Percentiles rank a stretch among this genome's conserved stretches.
Conservation (phyloP, 1,140 invertebrate genomes). For the Eurosta solidaginis region DNA sequence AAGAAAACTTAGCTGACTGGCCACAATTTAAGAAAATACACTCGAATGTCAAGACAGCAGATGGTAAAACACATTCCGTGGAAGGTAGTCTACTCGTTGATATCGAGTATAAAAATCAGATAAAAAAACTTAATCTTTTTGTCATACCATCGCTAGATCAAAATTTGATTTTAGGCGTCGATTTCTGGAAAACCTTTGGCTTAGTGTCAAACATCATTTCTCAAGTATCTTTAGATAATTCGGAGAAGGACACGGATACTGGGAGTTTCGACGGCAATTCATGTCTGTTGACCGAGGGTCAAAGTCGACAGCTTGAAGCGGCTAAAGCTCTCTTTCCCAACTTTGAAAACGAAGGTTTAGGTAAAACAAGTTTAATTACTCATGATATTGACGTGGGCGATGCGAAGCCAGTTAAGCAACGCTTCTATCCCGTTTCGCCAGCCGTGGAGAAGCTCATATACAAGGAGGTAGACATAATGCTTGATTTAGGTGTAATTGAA, state of each 20-base stretch:
- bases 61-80: too few relatives aligned
- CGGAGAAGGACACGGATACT: not conserved
- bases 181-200: too few relatives aligned
- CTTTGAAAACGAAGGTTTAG: constrained; percentile 29
- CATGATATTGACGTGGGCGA: constrained; percentile 48
- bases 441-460: constrained; percentile 21
- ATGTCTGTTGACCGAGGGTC: not conserved
- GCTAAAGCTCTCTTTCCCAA: too few relatives aligned
- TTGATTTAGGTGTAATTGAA: constrained; percentile 13
- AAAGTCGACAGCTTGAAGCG: not conserved
- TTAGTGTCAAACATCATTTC: not conserved
- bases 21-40: too few relatives aligned
- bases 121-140: too few relatives aligned
- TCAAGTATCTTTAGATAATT: not conserved
- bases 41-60: too few relatives aligned
- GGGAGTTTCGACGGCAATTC: not conserved
- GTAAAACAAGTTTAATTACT: constrained; percentile 32
- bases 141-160: too few relatives aligned
- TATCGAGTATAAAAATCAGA: too few relatives aligned
- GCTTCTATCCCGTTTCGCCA: constrained; percentile 42
- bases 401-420: constrained; percentile 43
- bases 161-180: too few relatives aligned
- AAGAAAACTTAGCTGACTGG: too few relatives aligned
- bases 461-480: not conserved
- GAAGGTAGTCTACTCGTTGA: too few relatives aligned